A percentile compares a stretch with the other conserved stretches of the same genome.
These are phyloP conservation scores for Athripsodes cinereus DNA, from an alignment of 2,888 invertebrate species.

Conservation along the genomic window DNA sequence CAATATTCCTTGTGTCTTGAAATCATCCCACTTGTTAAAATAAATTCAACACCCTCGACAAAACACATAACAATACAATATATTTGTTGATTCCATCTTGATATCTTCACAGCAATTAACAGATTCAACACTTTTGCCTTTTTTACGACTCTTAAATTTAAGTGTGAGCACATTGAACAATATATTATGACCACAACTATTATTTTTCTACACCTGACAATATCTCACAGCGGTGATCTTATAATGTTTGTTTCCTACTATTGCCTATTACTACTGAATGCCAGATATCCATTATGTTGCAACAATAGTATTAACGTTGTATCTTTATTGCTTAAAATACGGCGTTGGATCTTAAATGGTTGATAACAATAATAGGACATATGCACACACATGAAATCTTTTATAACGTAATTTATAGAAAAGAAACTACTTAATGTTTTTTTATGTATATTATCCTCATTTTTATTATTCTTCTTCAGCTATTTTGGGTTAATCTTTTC, in stretches of 20 bases:
- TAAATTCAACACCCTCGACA: no score
- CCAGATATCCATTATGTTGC: not conserved
- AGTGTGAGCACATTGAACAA: not conserved
- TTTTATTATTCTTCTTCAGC: no score
- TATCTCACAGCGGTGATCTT: not conserved
- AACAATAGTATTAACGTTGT: not conserved
- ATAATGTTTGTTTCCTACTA: not conserved
- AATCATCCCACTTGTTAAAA: no score
- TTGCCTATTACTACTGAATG: not conserved
- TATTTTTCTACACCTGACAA: not conserved
- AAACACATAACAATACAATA: no score
- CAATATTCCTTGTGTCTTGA: no score
- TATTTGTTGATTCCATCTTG: not conserved
- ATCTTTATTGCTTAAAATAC: not conserved
- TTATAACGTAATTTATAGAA: no score
- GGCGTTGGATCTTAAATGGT: not conserved
- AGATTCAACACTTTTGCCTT: not conserved
- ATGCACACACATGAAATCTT: no score
- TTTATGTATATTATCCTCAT: no score
- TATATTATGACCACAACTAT: not conserved
- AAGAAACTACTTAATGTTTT: no score
- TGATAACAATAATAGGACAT: no score
- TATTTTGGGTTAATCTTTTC: no score
- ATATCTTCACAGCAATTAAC: not conserved
- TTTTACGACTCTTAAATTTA: not conserved